phyloP scores from a whole-genome alignment of 1,140 invertebrate species.

The Antheraea pernyi region DNA sequence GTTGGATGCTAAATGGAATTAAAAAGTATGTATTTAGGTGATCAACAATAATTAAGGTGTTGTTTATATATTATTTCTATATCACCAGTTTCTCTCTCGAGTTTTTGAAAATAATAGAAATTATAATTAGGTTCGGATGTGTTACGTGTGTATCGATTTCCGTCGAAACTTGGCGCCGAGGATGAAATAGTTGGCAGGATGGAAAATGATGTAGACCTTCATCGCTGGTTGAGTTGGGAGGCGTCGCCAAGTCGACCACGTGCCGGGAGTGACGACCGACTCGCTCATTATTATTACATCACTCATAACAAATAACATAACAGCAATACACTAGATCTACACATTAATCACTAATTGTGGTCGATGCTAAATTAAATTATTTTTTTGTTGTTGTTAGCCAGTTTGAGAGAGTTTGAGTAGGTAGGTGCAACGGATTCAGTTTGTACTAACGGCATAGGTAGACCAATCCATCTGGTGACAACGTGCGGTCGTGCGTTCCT shows the following conservation, averaged over 20 bases:
- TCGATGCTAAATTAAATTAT: constrained; percentile 13
- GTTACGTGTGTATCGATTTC: constrained; percentile 21
- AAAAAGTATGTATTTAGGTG: not conserved
- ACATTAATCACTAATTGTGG: not conserved
- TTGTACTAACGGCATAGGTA: constrained; percentile 64
- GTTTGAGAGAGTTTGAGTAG: constrained; percentile 10
- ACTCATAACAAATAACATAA: no score
- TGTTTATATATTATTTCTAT: not conserved
- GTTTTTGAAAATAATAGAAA: not conserved
- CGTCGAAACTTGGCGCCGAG: constrained; percentile 35
- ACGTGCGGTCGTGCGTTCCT: constrained; percentile 69
- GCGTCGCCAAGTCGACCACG: constrained; percentile 37
- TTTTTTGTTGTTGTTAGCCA: constrained; percentile 7
- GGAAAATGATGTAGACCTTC: constrained; percentile 35
- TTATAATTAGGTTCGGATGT: not conserved
- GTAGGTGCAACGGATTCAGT: constrained; percentile 1
- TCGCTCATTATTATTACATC: no score
- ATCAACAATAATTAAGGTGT: no score
- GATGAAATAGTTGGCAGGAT: constrained; percentile 56
- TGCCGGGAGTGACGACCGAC: not conserved
- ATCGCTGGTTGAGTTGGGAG: constrained; percentile 33
- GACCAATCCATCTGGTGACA: constrained; percentile 65
- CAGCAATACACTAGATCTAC: no score
- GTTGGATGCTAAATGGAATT: not conserved
- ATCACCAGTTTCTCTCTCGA: not conserved